phyloP scores from a whole-genome alignment of 2,888 invertebrate species.

The Hoplodrina ambigua region DNA sequence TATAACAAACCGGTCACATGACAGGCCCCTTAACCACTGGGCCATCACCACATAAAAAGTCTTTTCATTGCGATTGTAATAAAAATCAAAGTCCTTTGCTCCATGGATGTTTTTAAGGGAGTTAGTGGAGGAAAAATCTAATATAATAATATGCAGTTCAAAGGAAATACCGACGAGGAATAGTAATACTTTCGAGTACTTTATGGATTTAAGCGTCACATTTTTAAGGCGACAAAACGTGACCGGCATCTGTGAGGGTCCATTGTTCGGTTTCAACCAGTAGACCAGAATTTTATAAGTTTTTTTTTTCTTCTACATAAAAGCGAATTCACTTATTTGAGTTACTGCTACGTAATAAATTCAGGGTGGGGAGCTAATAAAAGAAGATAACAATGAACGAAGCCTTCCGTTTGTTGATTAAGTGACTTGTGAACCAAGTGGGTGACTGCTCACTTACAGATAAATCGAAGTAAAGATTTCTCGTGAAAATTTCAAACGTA shows the following conservation, averaged over 20 bases:
- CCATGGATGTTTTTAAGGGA: slow-evolving; percentile 53
- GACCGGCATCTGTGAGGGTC: slow-evolving; percentile 79
- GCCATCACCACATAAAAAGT: too few relatives aligned
- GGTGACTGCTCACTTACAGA: slow-evolving; percentile 28
- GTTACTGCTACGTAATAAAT: slow-evolving; percentile 83
- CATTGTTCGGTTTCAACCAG: slow-evolving; percentile 86
- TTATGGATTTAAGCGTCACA: slow-evolving; percentile 88
- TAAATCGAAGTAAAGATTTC: slow-evolving; percentile 19
- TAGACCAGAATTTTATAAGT: slow-evolving; percentile 77
- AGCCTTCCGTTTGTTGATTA: slow-evolving; percentile 80
- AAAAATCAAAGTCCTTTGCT: slow-evolving; percentile 45
- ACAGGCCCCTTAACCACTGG: too few relatives aligned
- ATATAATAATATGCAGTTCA: slow-evolving; percentile 84
- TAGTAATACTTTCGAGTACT: slow-evolving; percentile 87
- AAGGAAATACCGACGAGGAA: slow-evolving; percentile 84
- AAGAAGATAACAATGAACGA: slow-evolving; percentile 78
- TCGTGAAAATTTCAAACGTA: slow-evolving; percentile 2
- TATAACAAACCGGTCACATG: too few relatives aligned
- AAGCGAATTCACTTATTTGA: slow-evolving; percentile 87
- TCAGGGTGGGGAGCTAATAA: slow-evolving; percentile 78
- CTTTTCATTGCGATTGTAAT: not conserved
- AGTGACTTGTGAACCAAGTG: slow-evolving; percentile 68
- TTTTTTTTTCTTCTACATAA: slow-evolving; percentile 80
- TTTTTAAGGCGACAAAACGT: slow-evolving; percentile 89
- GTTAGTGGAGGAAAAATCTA: slow-evolving; percentile 70